Conservation (phyloP, 1,140 invertebrate species). For the Eulimnadia texana region DNA sequence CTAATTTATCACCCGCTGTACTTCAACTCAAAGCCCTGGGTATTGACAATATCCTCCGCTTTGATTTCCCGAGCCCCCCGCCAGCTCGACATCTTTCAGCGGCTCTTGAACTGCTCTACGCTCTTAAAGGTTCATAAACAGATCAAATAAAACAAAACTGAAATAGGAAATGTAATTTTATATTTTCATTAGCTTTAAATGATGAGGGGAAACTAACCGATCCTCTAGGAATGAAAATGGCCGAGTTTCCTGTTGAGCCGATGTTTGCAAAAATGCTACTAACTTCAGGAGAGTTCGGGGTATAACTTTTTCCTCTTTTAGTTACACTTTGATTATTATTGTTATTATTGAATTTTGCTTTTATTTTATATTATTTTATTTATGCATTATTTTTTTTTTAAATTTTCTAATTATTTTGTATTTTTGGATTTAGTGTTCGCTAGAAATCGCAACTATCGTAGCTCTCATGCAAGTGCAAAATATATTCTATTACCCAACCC, state of each 20-base stretch:
- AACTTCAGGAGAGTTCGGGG: conserved; percentile 42
- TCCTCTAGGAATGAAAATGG: conserved; percentile 69
- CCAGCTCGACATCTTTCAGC: conserved; percentile 74
- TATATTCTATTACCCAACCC: conserved; percentile 56
- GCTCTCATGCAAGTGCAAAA: conserved; percentile 87
- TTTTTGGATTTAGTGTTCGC: conserved; percentile 74
- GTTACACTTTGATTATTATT: no score
- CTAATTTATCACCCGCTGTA: conserved; percentile 67
- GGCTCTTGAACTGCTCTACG: conserved; percentile 76
- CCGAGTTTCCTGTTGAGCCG: conserved; percentile 80
- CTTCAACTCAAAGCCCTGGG: conserved; percentile 90
- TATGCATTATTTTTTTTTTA: conserved; percentile 24
- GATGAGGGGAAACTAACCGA: conserved; percentile 60
- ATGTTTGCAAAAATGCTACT: conserved; percentile 78
- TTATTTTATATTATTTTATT: background rate
- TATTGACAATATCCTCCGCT: conserved; percentile 73
- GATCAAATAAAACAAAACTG: no score
- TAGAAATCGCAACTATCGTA: conserved; percentile 75
- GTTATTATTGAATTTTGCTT: no score
- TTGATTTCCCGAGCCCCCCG: conserved; percentile 73
- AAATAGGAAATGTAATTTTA: background rate
- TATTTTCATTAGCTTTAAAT: conserved; percentile 49
- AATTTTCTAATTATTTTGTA: no score
- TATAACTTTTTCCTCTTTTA: background rate
- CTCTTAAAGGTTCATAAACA: conserved; percentile 40